These are phyloP conservation scores for Cheilosia vulpina DNA, from an alignment of 2,888 invertebrate genomes.

Conservation along the genomic window DNA sequence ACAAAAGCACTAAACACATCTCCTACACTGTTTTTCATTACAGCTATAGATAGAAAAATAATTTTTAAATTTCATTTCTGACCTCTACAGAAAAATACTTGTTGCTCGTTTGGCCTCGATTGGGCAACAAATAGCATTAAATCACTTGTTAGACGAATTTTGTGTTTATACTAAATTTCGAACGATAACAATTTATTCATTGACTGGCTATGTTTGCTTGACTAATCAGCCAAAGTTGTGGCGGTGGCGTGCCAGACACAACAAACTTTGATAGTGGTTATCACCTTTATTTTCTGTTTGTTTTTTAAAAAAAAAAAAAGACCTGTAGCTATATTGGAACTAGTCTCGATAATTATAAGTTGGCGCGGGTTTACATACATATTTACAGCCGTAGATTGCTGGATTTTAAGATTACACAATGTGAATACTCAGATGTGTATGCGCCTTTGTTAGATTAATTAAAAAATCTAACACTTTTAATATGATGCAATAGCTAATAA, in stretches of 20 bases:
- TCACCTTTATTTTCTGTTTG: constrained; percentile 17
- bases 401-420: too few relatives aligned
- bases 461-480: not conserved
- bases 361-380: too few relatives aligned
- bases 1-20: not conserved
- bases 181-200: not conserved
- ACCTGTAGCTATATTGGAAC: too few relatives aligned
- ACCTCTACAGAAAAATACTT: constrained; percentile 1
- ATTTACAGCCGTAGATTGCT: too few relatives aligned
- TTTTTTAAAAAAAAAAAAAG: not conserved
- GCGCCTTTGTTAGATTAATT: not conserved
- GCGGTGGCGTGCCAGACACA: constrained; percentile 53
- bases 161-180: constrained; percentile 10
- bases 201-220: constrained; percentile 11
- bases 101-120: not conserved
- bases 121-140: constrained; percentile 14
- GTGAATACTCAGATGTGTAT: too few relatives aligned
- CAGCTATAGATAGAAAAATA: not conserved
- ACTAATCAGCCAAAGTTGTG: constrained; percentile 19
- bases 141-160: constrained; percentile 8
- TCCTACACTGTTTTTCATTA: not conserved
- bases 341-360: too few relatives aligned
- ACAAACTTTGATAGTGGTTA: constrained; percentile 55
- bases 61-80: not conserved
- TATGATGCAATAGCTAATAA: constrained; percentile 1